phyloP scores from a whole-genome alignment of 1,140 invertebrate species.

The Leptestheria dahalacensis region DNA sequence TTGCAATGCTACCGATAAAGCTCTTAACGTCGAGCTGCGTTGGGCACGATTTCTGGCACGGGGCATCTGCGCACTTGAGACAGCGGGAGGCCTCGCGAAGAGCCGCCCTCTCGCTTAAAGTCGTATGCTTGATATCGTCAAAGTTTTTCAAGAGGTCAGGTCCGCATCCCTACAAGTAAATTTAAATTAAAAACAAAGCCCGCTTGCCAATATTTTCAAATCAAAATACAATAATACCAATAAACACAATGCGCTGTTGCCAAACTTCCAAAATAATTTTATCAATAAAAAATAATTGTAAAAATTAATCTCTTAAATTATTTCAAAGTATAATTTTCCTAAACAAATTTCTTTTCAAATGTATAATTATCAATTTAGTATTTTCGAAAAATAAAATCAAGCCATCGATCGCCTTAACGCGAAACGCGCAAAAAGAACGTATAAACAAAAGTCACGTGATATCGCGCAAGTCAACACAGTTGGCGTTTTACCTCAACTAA shows the following conservation, averaged over 20 bases:
- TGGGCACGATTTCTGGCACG: conserved; percentile 95
- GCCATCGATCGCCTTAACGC: not conserved
- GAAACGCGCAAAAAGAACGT: too few species aligned
- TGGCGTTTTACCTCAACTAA: too few species aligned
- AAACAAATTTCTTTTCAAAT: not conserved
- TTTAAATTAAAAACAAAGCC: not conserved
- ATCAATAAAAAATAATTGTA: not conserved
- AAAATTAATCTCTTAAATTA: not conserved
- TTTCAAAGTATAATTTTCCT: too few species aligned
- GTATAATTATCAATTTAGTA: not conserved
- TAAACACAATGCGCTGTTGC: not conserved
- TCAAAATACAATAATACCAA: not conserved
- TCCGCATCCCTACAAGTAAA: conserved; percentile 43
- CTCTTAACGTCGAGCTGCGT: conserved; percentile 93
- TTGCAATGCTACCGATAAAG: conserved; percentile 92
- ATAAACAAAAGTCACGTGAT: too few species aligned
- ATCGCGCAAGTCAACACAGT: too few species aligned
- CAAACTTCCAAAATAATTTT: not conserved
- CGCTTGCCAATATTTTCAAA: too few species aligned
- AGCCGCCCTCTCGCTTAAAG: conserved; percentile 83
- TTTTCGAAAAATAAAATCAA: not conserved
- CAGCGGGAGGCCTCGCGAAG: conserved; percentile 79
- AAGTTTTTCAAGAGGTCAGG: conserved; percentile 67
- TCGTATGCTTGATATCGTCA: conserved; percentile 94
- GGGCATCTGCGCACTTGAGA: conserved; percentile 94